Conservation (phyloP, 92 coral and sea anemone species). For the Epizoanthus stellaris region DNA sequence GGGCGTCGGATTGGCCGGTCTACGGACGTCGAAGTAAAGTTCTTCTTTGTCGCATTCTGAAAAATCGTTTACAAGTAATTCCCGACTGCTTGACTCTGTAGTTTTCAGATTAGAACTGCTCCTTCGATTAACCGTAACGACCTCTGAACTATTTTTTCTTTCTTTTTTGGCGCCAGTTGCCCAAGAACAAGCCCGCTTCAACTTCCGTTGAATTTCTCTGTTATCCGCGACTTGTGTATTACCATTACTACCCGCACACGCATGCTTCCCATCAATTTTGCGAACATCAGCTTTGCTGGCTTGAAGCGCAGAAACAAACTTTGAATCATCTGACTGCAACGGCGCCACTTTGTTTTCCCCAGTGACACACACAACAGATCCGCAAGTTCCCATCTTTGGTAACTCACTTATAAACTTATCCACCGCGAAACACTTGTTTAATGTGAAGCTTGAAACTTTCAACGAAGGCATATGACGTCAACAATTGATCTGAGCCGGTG, state of each 20-base stretch:
- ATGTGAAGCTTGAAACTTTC: background rate
- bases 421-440: background rate
- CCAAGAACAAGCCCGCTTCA: background rate
- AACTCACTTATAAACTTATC: background rate
- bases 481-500: background rate
- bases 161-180: background rate
- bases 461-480: conserved; percentile 22
- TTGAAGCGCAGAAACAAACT: background rate
- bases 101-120: background rate
- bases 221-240: background rate
- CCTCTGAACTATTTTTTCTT: background rate
- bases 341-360: background rate
- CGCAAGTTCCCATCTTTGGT: conserved; percentile 14
- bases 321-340: background rate
- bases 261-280: background rate
- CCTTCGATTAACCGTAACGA: background rate
- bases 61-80: background rate
- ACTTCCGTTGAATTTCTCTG: background rate
- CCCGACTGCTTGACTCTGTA: background rate
- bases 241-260: background rate
- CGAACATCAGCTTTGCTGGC: background rate
- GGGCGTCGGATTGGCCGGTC: conserved; percentile 38
- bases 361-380: background rate
- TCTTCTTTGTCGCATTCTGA: conserved; percentile 7
- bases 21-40: background rate